These are phyloP conservation scores for Agrotis segetum DNA, from an alignment of 2,888 invertebrate species.

Conservation along the genomic window DNA sequence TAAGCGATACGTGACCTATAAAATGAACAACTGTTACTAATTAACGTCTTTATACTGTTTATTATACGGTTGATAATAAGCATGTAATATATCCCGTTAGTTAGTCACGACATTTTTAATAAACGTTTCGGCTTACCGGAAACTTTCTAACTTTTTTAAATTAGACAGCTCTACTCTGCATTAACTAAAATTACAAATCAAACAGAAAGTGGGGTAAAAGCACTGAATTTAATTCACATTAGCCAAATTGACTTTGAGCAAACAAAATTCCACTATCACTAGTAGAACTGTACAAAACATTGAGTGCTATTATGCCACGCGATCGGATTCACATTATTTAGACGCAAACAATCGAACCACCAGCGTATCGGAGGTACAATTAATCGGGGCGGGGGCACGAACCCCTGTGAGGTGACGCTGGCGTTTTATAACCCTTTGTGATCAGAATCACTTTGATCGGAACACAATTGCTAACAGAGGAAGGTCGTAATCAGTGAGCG, in stretches of 20 bases:
- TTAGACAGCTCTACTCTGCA: slow-evolving; percentile 17
- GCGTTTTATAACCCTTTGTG: slow-evolving; percentile 87
- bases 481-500: slow-evolving; percentile 81
- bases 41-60: slow-evolving; percentile 14
- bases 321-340: slow-evolving; percentile 67
- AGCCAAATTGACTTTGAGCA: slow-evolving; percentile 40
- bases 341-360: slow-evolving; percentile 66
- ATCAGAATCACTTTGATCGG: slow-evolving; percentile 85
- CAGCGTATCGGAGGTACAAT: slow-evolving; percentile 76
- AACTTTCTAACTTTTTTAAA: slow-evolving; percentile 44
- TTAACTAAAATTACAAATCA: slow-evolving; percentile 22
- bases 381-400: slow-evolving; percentile 77
- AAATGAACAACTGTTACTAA: slow-evolving; percentile 33
- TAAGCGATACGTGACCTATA: slow-evolving; percentile 33
- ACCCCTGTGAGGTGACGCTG: slow-evolving; percentile 77
- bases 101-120: slow-evolving; percentile 19
- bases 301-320: slow-evolving; percentile 53
- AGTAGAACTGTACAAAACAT: slow-evolving; percentile 40
- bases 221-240: slow-evolving; percentile 32
- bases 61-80: slow-evolving; percentile 6
- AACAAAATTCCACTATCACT: slow-evolving; percentile 54
- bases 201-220: slow-evolving; percentile 19
- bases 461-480: slow-evolving; percentile 78
- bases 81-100: slow-evolving; percentile 14
- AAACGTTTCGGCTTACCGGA: slow-evolving; percentile 9